A percentile compares a stretch with the other conserved stretches of the same genome.
Conservation (phyloP, 23 tunicate genomes). For the Trididemnum clinides region DNA sequence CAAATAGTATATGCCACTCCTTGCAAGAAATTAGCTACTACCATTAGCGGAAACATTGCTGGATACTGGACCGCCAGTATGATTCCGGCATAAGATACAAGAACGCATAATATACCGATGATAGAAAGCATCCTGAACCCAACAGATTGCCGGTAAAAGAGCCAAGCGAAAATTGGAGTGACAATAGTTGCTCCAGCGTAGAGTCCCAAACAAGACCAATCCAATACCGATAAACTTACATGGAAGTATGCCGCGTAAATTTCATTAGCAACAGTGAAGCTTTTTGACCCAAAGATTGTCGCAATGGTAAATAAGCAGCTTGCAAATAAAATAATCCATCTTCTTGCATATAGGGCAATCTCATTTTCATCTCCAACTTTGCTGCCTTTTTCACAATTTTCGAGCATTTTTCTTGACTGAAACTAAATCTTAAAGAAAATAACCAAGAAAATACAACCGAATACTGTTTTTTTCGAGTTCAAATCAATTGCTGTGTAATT, state of each 20-base stretch:
- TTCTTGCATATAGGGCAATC: not conserved
- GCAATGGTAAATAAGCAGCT: not conserved
- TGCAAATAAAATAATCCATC: constrained; percentile 14
- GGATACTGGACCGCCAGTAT: not conserved
- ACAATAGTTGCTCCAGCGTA: constrained; percentile 1
- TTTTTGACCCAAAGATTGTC: constrained; percentile 6
- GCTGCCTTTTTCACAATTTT: too few species aligned
- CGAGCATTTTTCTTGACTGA: too few species aligned
- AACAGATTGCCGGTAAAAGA: not conserved
- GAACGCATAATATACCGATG: not conserved
- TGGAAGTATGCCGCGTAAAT: constrained; percentile 8
- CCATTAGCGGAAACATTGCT: not conserved
- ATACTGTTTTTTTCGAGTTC: too few species aligned
- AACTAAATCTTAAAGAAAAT: too few species aligned
- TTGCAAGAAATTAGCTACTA: constrained; percentile 2
- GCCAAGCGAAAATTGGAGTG: constrained; percentile 8
- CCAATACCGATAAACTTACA: not conserved
- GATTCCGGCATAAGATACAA: not conserved
- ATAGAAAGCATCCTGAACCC: not conserved
- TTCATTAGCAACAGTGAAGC: constrained; percentile 13
- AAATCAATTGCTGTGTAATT: too few species aligned
- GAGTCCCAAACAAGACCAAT: constrained; percentile 1
- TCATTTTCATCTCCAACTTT: not conserved
- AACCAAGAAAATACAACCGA: too few species aligned
- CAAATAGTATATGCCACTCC: not conserved